These are phyloP conservation scores for Pampusana beccarii DNA, from an alignment of 2,113 vertebrate genomes.

Conservation along the genomic window DNA sequence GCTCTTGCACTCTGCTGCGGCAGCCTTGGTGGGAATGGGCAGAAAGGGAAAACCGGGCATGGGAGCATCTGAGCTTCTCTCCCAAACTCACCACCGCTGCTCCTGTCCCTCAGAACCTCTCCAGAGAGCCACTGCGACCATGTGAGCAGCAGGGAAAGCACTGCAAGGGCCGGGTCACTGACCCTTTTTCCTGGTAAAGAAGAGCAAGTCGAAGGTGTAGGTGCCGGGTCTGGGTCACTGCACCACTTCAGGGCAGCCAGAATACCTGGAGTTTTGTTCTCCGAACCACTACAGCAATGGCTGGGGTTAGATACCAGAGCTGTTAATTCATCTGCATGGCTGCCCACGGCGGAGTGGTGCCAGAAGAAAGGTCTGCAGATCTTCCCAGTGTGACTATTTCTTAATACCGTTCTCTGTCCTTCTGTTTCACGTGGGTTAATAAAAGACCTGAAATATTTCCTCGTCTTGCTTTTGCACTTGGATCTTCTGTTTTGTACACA, in stretches of 20 bases:
- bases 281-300: not conserved
- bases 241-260: not conserved
- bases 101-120: not conserved
- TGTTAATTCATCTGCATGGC: not conserved
- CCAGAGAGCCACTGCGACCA: accelerated
- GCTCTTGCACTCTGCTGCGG: not conserved
- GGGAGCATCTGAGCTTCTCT: accelerated
- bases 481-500: not conserved
- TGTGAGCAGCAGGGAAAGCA: not conserved
- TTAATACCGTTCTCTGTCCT: slow-evolving; percentile 21
- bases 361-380: slow-evolving; percentile 33
- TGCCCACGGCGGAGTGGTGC: not conserved
- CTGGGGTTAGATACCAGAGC: not conserved
- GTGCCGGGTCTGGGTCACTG: not conserved
- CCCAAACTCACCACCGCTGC: accelerated
- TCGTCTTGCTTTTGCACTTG: not conserved
- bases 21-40: not conserved
- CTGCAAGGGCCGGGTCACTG: not conserved
- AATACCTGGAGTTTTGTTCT: slow-evolving; percentile 18
- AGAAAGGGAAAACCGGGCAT: not conserved
- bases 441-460: not conserved
- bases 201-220: not conserved
- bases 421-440: slow-evolving; percentile 19
- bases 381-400: not conserved
- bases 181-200: not conserved